These are phyloP conservation scores for Percopsis transmontana DNA, from an alignment of 2,113 vertebrate species.

Conservation along the genomic window DNA sequence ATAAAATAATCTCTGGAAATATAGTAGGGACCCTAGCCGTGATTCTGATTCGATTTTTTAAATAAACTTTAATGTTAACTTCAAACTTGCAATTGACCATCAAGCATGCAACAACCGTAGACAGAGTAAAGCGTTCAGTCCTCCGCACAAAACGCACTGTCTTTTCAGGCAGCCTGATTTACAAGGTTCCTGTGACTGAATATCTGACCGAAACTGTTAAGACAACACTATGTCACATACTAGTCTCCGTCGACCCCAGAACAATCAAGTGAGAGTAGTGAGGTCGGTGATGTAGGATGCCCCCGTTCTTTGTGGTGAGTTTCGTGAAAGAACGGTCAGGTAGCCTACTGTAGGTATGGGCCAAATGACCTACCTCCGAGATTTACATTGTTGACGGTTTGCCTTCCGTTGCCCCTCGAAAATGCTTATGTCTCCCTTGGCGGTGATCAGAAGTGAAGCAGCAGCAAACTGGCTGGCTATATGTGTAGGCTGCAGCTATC, in stretches of 20 bases:
- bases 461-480: conserved; percentile 47
- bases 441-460: conserved; percentile 56
- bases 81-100: conserved; percentile 8
- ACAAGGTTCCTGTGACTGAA: conserved; percentile 5
- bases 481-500: conserved; percentile 72
- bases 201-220: conserved; percentile 2
- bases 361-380: conserved; percentile 62
- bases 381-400: conserved; percentile 62
- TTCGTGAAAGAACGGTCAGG: too few relatives aligned
- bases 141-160: neutral
- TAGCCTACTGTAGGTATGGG: neutral
- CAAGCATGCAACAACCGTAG: neutral
- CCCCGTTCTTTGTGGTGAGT: too few relatives aligned
- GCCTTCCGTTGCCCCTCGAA: conserved; percentile 52
- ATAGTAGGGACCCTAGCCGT: neutral
- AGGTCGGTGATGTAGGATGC: too few relatives aligned
- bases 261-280: conserved; percentile 17
- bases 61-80: conserved; percentile 3
- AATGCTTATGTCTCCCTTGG: conserved; percentile 62
- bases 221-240: conserved; percentile 11
- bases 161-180: neutral
- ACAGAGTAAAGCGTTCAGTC: neutral
- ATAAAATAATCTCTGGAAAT: neutral
- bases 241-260: neutral
- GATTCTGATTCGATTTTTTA: neutral